Evolutionary conservation across 2,113 vertebrate genomes (phyloP).

Genomic region (Maccullochella peelii): DNA sequence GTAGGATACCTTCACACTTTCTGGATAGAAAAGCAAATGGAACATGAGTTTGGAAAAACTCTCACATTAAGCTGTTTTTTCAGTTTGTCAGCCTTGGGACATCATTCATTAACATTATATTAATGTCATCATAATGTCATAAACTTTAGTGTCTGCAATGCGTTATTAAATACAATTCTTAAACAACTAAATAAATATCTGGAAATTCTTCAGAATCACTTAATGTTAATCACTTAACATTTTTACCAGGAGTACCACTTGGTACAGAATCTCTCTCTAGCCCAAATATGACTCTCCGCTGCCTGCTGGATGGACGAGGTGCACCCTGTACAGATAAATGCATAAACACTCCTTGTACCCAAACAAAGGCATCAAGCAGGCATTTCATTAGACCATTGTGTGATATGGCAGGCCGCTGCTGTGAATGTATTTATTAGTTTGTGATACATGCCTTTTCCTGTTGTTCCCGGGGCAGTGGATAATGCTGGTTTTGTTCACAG

Average conservation of each 20-base stretch:
- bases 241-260: background rate
- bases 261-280: constrained; percentile 10
- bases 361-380: constrained; percentile 85
- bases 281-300: constrained; percentile 22
- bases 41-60: background rate
- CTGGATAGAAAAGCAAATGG: background rate
- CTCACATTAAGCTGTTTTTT: background rate
- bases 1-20: background rate
- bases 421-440: constrained; percentile 86
- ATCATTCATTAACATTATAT: background rate
- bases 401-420: constrained; percentile 83
- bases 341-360: constrained; percentile 84
- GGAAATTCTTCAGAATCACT: background rate
- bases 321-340: constrained; percentile 78
- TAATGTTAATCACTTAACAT: background rate
- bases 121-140: background rate
- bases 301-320: constrained; percentile 60
- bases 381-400: constrained; percentile 86
- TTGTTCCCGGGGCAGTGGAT: constrained; percentile 83
- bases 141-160: background rate
- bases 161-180: background rate
- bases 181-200: background rate
- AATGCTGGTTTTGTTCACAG: constrained; percentile 86
- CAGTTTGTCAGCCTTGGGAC: background rate
- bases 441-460: constrained; percentile 85